phyloP scores from a whole-genome alignment of 2,888 invertebrate genomes.

The Dryococelus australis region DNA sequence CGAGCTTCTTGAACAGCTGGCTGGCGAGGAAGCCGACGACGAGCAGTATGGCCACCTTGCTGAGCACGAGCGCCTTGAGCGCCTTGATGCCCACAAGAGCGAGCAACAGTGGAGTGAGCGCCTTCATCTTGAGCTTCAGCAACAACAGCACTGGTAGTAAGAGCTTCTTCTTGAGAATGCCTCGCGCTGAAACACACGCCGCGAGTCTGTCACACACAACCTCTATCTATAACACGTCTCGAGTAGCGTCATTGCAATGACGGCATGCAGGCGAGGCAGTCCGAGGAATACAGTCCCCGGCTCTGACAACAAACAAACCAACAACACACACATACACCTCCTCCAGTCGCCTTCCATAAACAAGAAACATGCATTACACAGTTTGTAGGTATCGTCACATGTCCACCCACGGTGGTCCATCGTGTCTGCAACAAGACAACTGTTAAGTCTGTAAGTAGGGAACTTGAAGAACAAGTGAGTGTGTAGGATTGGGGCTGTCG shows the following conservation, averaged over 20 bases:
- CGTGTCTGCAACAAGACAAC: too few species aligned
- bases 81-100: slow-evolving; percentile 82
- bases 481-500: too few species aligned
- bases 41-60: slow-evolving; percentile 81
- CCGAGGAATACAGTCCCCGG: too few species aligned
- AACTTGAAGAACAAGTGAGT: too few species aligned
- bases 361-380: neutral
- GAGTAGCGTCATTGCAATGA: too few species aligned
- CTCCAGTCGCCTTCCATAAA: neutral
- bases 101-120: slow-evolving; percentile 82
- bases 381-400: too few species aligned
- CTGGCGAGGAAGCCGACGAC: slow-evolving; percentile 83
- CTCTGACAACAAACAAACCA: too few species aligned
- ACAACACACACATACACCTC: too few species aligned
- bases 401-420: too few species aligned
- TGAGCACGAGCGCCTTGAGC: slow-evolving; percentile 81
- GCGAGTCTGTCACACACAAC: neutral
- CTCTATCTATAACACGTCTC: too few species aligned
- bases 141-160: slow-evolving; percentile 79
- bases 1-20: slow-evolving; percentile 81
- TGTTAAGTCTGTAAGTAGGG: too few species aligned
- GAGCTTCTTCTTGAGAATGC: slow-evolving; percentile 83
- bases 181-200: slow-evolving; percentile 68
- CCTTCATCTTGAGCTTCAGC: slow-evolving; percentile 84
- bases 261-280: too few species aligned